phyloP scores from a whole-genome alignment of 2,888 invertebrate genomes.

The Erannis defoliaria region DNA sequence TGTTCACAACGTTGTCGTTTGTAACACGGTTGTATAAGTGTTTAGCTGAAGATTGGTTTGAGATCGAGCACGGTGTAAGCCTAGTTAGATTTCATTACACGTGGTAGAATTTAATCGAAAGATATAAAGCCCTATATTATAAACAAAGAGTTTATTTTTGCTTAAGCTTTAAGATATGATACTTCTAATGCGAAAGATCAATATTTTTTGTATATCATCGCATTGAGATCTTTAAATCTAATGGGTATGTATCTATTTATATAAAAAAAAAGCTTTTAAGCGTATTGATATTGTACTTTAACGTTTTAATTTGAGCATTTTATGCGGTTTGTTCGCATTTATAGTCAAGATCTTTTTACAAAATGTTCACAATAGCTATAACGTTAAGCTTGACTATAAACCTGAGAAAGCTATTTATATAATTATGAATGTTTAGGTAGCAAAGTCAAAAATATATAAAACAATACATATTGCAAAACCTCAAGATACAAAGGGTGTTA shows the following conservation, averaged over 20 bases:
- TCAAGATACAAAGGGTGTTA: constrained; percentile 74
- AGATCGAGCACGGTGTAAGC: constrained; percentile 81
- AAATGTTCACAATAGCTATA: constrained; percentile 8
- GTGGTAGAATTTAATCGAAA: constrained; percentile 55
- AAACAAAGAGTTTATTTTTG: constrained; percentile 84
- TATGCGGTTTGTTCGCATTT: constrained; percentile 41
- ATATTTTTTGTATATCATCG: constrained; percentile 83
- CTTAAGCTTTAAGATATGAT: constrained; percentile 82
- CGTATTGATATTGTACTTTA: constrained; percentile 41
- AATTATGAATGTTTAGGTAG: constrained; percentile 47
- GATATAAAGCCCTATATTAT: constrained; percentile 68
- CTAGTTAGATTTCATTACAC: constrained; percentile 64
- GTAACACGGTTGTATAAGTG: constrained; percentile 45
- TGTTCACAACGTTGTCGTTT: background rate
- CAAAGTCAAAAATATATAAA: constrained; percentile 40
- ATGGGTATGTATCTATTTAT: constrained; percentile 55
- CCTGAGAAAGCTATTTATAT: constrained; percentile 10
- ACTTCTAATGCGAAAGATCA: constrained; percentile 79
- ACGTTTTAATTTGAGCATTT: constrained; percentile 40
- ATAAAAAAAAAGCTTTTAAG: constrained; percentile 67
- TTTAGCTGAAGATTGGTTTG: constrained; percentile 56
- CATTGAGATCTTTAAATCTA: constrained; percentile 68
- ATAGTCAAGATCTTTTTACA: constrained; percentile 26
- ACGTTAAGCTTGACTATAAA: constrained; percentile 22
- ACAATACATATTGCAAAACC: constrained; percentile 52